These are phyloP conservation scores for Bovichtus diacanthus DNA, from an alignment of 2,797 vertebrate genomes.

Conservation along the genomic window DNA sequence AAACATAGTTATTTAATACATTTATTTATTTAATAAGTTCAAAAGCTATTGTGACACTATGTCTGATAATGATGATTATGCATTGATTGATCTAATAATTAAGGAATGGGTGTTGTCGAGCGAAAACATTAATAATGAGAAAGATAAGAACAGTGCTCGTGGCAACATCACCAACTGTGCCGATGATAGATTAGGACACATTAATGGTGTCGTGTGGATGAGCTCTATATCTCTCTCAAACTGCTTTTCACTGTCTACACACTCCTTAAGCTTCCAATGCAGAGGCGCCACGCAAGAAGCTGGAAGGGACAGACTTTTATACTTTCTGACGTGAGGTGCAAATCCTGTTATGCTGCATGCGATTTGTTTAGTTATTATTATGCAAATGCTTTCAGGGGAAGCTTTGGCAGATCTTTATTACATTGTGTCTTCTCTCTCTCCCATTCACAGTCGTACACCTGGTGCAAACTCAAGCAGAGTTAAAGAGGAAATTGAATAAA, in stretches of 20 bases:
- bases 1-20: neutral
- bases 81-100: neutral
- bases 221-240: neutral
- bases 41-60: neutral
- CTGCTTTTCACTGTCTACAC: neutral
- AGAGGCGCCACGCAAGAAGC: neutral
- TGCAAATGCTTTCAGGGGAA: conserved; percentile 56
- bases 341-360: conserved; percentile 62
- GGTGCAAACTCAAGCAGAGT: conserved; percentile 42
- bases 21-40: neutral
- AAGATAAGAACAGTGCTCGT: neutral
- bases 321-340: conserved; percentile 39
- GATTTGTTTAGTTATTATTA: conserved; percentile 68
- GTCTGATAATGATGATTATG: neutral
- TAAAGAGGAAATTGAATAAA: conserved; percentile 40
- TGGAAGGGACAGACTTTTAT: conserved; percentile 46
- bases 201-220: neutral
- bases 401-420: conserved; percentile 64
- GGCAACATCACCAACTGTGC: neutral
- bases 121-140: neutral
- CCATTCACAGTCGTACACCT: conserved; percentile 22
- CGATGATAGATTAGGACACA: conserved; percentile 27
- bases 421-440: conserved; percentile 28
- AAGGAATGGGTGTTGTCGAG: neutral
- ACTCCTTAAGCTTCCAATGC: neutral